phyloP scores from a whole-genome alignment of 2,113 vertebrate species.

The Ageneiosus marmoratus region DNA sequence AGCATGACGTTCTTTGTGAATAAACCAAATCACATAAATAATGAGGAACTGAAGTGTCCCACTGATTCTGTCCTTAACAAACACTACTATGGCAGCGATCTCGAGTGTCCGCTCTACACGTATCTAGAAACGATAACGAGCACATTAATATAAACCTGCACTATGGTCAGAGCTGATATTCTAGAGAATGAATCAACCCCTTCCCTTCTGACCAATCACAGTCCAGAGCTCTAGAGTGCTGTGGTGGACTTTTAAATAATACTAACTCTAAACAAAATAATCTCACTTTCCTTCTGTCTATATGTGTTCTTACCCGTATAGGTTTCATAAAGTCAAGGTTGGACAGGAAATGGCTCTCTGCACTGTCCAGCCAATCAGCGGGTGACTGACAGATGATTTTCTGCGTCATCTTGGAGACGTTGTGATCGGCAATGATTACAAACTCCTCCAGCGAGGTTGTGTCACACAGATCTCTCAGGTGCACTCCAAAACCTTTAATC shows the following conservation, averaged over 20 bases:
- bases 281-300: too few species aligned
- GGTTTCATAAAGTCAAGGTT: slow-evolving; percentile 87
- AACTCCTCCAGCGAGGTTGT: slow-evolving; percentile 74
- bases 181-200: neutral
- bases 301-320: slow-evolving; percentile 73
- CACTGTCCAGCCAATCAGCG: slow-evolving; percentile 74
- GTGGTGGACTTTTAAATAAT: neutral
- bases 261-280: neutral
- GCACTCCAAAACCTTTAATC: slow-evolving; percentile 82
- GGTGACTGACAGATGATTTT: slow-evolving; percentile 80
- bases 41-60: neutral
- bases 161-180: neutral
- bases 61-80: neutral
- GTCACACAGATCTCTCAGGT: slow-evolving; percentile 82
- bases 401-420: slow-evolving; percentile 65
- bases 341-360: slow-evolving; percentile 77
- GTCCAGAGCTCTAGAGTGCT: too few species aligned
- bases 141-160: neutral
- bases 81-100: neutral
- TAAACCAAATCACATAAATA: neutral
- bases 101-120: neutral
- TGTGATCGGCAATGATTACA: slow-evolving; percentile 74
- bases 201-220: too few species aligned
- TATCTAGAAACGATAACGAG: neutral
- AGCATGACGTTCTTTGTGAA: neutral